phyloP scores from a whole-genome alignment of 2,888 invertebrate species.

The Trissolcus japonicus region DNA sequence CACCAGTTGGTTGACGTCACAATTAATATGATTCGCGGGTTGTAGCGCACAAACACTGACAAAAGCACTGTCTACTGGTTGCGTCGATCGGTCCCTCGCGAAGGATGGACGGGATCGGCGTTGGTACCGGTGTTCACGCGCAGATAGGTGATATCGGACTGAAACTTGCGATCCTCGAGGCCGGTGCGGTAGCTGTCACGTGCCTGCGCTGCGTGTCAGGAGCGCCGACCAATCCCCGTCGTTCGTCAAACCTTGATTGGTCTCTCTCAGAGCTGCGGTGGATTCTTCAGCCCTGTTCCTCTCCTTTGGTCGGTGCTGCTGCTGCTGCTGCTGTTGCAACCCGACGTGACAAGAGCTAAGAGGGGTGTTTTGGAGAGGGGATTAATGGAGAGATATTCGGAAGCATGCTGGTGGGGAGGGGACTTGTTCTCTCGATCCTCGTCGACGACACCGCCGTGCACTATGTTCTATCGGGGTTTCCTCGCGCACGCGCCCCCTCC shows the following conservation, averaged over 20 bases:
- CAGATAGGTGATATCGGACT: slow-evolving; percentile 76
- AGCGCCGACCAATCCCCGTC: slow-evolving; percentile 76
- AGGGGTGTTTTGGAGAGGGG: slow-evolving; percentile 70
- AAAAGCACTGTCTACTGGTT: slow-evolving; percentile 19
- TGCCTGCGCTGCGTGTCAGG: slow-evolving; percentile 72
- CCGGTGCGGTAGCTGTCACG: slow-evolving; percentile 76
- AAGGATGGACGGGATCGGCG: slow-evolving; percentile 58
- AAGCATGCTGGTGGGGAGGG: slow-evolving; percentile 69
- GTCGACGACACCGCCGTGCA: slow-evolving; percentile 65
- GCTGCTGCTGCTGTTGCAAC: slow-evolving; percentile 56
- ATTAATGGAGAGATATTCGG: slow-evolving; percentile 76
- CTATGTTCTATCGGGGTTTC: slow-evolving; percentile 63
- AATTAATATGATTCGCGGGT: slow-evolving; percentile 9
- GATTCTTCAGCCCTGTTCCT: slow-evolving; percentile 76
- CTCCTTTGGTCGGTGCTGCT: slow-evolving; percentile 63
- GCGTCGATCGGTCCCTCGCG: slow-evolving; percentile 1
- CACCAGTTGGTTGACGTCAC: slow-evolving; percentile 14
- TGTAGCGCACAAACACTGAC: slow-evolving; percentile 60
- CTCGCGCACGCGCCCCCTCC: slow-evolving; percentile 68
- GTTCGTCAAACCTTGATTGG: slow-evolving; percentile 80
- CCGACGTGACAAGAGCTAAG: slow-evolving; percentile 71
- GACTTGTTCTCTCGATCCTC: slow-evolving; percentile 60
- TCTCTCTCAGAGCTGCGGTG: slow-evolving; percentile 76
- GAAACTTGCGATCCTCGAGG: slow-evolving; percentile 73
- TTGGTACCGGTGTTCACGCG: slow-evolving; percentile 74